phyloP scores from a whole-genome alignment of 1,140 invertebrate species.

The Euwallacea similis region DNA sequence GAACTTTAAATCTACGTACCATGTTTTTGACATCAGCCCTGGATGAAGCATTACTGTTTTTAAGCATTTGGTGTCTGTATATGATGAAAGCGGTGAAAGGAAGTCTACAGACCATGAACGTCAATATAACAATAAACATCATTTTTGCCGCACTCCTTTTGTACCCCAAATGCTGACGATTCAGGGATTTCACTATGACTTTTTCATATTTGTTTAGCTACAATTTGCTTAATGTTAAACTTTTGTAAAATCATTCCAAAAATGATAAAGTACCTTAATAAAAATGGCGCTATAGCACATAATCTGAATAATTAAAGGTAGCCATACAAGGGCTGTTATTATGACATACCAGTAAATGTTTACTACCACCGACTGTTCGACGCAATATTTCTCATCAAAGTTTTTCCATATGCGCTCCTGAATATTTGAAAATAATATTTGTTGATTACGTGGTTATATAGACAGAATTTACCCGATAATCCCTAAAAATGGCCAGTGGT shows the following conservation, averaged over 20 bases:
- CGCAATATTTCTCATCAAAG: constrained; percentile 69
- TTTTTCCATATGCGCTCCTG: constrained; percentile 68
- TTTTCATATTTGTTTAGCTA: constrained; percentile 64
- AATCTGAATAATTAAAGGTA: constrained; percentile 69
- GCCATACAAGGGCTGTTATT: constrained; percentile 69
- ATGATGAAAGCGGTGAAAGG: constrained; percentile 71
- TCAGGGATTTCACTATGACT: constrained; percentile 58
- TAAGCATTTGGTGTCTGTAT: constrained; percentile 59
- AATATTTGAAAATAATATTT: constrained; percentile 8
- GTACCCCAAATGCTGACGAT: constrained; percentile 61
- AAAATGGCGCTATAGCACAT: constrained; percentile 68
- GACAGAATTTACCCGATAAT: constrained; percentile 59
- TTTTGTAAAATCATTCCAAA: neutral
- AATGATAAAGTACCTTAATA: constrained; percentile 58
- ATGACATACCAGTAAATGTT: constrained; percentile 75
- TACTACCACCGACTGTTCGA: constrained; percentile 63
- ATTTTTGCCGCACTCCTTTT: constrained; percentile 68
- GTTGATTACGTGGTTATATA: neutral
- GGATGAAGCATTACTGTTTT: constrained; percentile 34
- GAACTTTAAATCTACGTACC: constrained; percentile 40
- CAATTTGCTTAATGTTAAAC: constrained; percentile 3
- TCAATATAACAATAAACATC: constrained; percentile 69
- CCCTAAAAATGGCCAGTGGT: constrained; percentile 67
- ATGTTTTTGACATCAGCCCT: constrained; percentile 47
- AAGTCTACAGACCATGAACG: constrained; percentile 66